Percentiles rank a stretch among this genome's conserved stretches.
Evolutionary conservation across 1,140 invertebrate species (phyloP).

Genomic region (Procambarus clarkii): DNA sequence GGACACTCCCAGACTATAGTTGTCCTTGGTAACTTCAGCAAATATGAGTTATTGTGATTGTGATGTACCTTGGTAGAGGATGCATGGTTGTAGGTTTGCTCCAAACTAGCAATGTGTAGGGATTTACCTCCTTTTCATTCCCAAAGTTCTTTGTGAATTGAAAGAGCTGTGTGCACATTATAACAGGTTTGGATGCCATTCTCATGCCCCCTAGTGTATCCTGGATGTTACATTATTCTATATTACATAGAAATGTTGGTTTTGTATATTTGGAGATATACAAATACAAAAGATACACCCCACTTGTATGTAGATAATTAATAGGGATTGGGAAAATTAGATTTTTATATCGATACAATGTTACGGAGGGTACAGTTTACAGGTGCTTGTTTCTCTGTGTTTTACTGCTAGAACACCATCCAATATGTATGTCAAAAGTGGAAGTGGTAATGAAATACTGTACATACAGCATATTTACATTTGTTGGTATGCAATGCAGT

Average conservation of each 20-base stretch:
- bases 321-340: neutral
- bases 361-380: neutral
- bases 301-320: too few species aligned
- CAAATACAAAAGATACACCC: too few species aligned
- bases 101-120: neutral
- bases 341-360: neutral
- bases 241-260: neutral
- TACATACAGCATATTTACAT: neutral
- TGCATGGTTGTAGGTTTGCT: constrained; percentile 19
- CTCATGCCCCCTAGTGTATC: too few species aligned
- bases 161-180: neutral
- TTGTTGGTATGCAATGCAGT: neutral
- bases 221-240: too few species aligned
- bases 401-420: neutral
- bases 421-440: neutral
- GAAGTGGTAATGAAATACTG: neutral
- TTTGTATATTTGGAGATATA: neutral
- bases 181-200: neutral
- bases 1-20: neutral
- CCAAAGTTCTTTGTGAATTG: constrained; percentile 33
- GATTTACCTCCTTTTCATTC: constrained; percentile 18
- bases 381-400: neutral
- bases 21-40: neutral
- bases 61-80: constrained; percentile 25
- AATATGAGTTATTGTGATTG: constrained; percentile 31